Evolutionary conservation across 2,113 vertebrate species (phyloP), one percentile per base, ranked within the genome.

Genomic region (Pao palembangensis): DNA sequence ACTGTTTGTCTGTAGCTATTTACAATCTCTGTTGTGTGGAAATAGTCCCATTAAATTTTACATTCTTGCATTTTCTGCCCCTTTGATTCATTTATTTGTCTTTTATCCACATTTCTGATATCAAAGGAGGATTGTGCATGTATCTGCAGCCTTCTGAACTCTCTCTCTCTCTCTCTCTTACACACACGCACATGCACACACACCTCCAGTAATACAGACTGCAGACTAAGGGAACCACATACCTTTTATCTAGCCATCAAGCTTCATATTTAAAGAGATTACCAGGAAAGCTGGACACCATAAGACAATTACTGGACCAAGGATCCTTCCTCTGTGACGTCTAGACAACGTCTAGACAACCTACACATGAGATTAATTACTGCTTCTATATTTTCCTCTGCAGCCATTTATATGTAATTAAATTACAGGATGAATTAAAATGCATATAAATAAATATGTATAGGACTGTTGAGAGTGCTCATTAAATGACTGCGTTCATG

Each of bases 241-340:
- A 73, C 79, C 80, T 88, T 88, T 89, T 87, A 90, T 90, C 86
- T 76, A 57, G 76, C 82, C 84, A 71, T 81, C 84, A 67, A 76
- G 76, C 61, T 79, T 85, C 64, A 64, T 67, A 74, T 87, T 82
- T 90, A 87, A 88, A 85, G 73, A 79, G 79, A 90, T 89, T 88
- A 90, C 69, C 55, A 81, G 67, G 75, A 82, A 76, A 80, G 75
- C 66, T 82, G 82, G 72, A 84, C 79, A 81, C 81, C 61, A 68
- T 78, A 79, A 84, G 72, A 87, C 77, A 83, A 85, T 84, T 87
- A 84, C 71, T 46, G 71, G 60, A 72, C 69, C 14, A 15, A 48
- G 73, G 58, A 78, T 71, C 51, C 64, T 47, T 78, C 58, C 73
- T 78, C 47, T 0, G 54, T 67, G 62, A 76, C 2, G 78, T 83